Conservation (phyloP, 23 tunicate genomes). For the Phallusia fumigata region DNA sequence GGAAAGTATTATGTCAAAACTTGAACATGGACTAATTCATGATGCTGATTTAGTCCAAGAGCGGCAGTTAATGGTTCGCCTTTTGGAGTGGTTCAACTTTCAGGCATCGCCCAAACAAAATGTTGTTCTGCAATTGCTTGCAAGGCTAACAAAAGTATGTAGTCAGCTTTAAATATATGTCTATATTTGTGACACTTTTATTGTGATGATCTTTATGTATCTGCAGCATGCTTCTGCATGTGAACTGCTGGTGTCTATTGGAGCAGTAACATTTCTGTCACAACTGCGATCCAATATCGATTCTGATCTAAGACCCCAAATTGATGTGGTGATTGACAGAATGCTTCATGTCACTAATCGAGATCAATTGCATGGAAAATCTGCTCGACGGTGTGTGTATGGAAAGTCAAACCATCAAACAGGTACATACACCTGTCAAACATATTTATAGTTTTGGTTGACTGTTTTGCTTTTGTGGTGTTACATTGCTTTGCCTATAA, state of each 20-base stretch:
- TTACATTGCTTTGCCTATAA: neutral
- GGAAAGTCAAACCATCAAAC: constrained; percentile 20
- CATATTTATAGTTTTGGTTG: neutral
- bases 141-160: constrained; percentile 57
- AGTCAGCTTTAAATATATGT: neutral
- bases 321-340: constrained; percentile 74
- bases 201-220: neutral
- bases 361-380: constrained; percentile 24
- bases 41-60: constrained; percentile 91
- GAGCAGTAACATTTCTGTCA: constrained; percentile 69
- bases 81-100: constrained; percentile 94
- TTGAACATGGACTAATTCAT: constrained; percentile 83
- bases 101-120: constrained; percentile 63
- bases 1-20: constrained; percentile 73
- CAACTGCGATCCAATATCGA: constrained; percentile 60
- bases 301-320: constrained; percentile 32
- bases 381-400: constrained; percentile 52
- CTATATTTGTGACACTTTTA: neutral
- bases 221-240: constrained; percentile 67
- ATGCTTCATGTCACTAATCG: constrained; percentile 62
- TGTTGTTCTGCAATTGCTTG: constrained; percentile 54
- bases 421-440: neutral
- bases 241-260: constrained; percentile 84
- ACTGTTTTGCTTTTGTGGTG: neutral
- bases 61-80: constrained; percentile 56